Conservation (phyloP, 53 echinoderm and acorn worm species). For the Glandiceps talaboti region DNA sequence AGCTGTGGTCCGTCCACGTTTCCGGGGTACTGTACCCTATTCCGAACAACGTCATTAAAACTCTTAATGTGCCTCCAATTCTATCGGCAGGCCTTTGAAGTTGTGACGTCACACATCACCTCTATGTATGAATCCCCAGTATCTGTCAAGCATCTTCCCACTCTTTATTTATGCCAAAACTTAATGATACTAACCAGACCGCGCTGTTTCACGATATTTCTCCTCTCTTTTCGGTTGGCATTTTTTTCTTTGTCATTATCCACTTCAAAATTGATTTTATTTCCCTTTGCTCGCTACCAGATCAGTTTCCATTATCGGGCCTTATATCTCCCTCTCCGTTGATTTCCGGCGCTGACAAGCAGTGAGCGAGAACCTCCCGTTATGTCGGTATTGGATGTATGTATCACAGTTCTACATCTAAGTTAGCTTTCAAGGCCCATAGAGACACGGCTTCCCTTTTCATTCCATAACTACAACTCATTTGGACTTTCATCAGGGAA, state of each 20-base stretch:
- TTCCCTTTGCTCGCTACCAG: background rate
- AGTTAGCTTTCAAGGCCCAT: background rate
- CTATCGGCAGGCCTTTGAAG: background rate
- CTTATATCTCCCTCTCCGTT: background rate
- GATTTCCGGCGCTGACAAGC: background rate
- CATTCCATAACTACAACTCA: background rate
- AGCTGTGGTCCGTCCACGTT: background rate
- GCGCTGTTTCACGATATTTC: background rate
- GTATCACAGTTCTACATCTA: background rate
- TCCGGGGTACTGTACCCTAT: background rate
- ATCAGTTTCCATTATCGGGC: background rate
- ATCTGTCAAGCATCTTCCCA: background rate
- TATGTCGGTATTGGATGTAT: background rate
- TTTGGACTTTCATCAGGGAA: background rate
- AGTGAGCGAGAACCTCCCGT: background rate
- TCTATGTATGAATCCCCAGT: background rate
- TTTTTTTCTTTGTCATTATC: background rate
- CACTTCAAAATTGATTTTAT: background rate
- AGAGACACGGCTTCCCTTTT: background rate
- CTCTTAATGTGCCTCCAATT: background rate
- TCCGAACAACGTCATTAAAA: background rate
- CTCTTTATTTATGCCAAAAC: background rate
- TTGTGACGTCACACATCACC: background rate
- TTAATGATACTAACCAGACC: background rate
- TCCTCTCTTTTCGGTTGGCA: background rate